Conservation (phyloP, 2,113 vertebrate species). For the Gila orcuttii region DNA sequence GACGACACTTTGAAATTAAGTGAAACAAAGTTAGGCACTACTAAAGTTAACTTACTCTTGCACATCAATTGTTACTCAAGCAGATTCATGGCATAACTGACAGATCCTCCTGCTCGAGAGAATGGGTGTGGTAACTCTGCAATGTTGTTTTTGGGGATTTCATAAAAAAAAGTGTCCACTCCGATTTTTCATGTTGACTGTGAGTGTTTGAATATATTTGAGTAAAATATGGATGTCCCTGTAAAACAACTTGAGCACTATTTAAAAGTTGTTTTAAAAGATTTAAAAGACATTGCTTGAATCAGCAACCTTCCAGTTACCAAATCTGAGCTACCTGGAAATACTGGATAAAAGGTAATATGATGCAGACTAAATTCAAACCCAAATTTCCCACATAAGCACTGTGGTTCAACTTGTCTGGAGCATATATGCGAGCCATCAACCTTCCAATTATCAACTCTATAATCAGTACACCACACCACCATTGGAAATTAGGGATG, state of each 20-base stretch:
- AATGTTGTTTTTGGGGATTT: neutral
- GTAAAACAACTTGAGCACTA: neutral
- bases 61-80: neutral
- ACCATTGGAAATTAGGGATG: neutral
- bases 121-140: neutral
- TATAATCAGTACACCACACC: neutral
- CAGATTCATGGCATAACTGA: neutral
- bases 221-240: neutral
- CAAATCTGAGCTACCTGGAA: neutral
- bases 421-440: neutral
- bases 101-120: neutral
- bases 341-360: neutral
- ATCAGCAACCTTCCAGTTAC: neutral
- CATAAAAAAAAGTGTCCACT: neutral
- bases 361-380: neutral
- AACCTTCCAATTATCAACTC: neutral
- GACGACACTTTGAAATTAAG: neutral
- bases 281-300: neutral
- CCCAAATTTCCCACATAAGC: neutral
- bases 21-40: neutral
- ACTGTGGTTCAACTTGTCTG: neutral
- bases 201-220: neutral
- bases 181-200: neutral
- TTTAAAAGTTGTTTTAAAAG: too few relatives aligned
- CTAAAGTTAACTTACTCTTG: neutral